Percentiles rank a stretch among this genome's conserved stretches.
These are phyloP conservation scores for Nyctereutes procyonoides DNA, from an alignment of 2,113 vertebrate genomes.

Conservation along the genomic window DNA sequence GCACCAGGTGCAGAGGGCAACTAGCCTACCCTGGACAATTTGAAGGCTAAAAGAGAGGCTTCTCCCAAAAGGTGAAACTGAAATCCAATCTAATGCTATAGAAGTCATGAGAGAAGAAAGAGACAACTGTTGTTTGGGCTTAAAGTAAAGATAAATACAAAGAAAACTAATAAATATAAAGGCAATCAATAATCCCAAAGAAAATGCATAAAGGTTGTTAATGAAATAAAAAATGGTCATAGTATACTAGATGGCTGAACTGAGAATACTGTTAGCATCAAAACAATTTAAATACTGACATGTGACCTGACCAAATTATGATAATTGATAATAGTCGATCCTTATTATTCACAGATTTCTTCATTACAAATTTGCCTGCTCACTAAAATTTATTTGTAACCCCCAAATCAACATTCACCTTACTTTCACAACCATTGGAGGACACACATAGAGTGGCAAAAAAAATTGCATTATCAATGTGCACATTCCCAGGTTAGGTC, in stretches of 20 bases:
- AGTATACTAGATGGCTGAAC: background rate
- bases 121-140: background rate
- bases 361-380: background rate
- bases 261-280: too few species aligned
- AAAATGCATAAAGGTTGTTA: slow-evolving; percentile 6
- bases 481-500: background rate
- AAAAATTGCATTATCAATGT: too few species aligned
- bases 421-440: background rate
- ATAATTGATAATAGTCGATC: background rate
- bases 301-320: background rate
- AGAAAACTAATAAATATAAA: background rate
- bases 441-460: background rate
- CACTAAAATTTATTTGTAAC: background rate
- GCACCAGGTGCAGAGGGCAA: background rate
- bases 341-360: background rate
- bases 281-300: background rate
- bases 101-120: background rate
- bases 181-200: background rate
- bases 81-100: background rate
- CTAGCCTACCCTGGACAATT: background rate
- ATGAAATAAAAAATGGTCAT: background rate
- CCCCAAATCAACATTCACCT: background rate
- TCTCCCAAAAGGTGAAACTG: background rate
- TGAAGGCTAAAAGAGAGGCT: background rate
- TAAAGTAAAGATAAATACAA: background rate